Conservation (phyloP, 2,888 invertebrate species). For the Temnothorax unifasciatus region DNA sequence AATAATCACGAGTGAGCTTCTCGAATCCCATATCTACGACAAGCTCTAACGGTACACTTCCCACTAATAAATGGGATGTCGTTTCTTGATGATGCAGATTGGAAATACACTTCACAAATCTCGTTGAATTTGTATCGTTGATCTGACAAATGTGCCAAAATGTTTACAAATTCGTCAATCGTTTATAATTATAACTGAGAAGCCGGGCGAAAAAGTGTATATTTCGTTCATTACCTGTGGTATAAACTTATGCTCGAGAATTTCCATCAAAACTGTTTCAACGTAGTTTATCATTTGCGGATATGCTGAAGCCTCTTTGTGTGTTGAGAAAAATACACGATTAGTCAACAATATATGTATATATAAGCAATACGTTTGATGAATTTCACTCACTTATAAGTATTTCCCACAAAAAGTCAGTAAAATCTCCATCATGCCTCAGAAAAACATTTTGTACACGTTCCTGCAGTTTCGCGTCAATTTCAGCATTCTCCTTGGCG, state of each 20-base stretch:
- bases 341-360: conserved; percentile 15
- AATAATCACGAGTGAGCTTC: conserved; percentile 81
- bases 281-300: conserved; percentile 75
- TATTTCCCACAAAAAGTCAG: conserved; percentile 78
- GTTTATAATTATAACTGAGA: not conserved
- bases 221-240: conserved; percentile 72
- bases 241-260: conserved; percentile 66
- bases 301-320: conserved; percentile 67
- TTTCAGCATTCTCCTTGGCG: conserved; percentile 64
- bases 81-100: conserved; percentile 62
- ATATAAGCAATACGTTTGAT: not conserved
- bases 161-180: not conserved
- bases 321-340: conserved; percentile 22
- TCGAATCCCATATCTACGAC: conserved; percentile 81
- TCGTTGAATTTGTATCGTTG: conserved; percentile 74
- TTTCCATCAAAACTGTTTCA: conserved; percentile 72
- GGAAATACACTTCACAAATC: conserved; percentile 73
- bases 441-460: conserved; percentile 68
- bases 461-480: conserved; percentile 66
- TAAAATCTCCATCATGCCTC: conserved; percentile 77
- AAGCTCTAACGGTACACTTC: conserved; percentile 79
- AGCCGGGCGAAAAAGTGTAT: not conserved
- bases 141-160: conserved; percentile 45
- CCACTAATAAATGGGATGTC: conserved; percentile 73
- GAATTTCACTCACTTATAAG: conserved; percentile 63